Evolutionary conservation across 2,797 vertebrate species (phyloP).

Genomic region (Alca torda): DNA sequence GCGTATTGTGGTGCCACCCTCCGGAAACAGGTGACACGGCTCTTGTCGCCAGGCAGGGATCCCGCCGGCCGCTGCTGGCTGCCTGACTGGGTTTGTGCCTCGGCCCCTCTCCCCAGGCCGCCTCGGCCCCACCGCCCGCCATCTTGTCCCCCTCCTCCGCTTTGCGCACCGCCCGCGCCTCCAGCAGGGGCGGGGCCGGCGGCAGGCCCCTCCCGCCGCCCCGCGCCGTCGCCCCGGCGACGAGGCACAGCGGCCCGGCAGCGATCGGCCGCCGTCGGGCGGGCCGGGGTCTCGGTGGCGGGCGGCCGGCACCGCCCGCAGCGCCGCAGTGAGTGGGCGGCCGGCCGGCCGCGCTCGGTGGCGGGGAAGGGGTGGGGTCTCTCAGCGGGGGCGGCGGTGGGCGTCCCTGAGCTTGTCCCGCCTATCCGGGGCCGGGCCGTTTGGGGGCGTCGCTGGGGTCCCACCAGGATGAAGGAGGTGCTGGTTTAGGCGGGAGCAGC

Average conservation of each 20-base stretch:
- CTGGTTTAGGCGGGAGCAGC: not conserved
- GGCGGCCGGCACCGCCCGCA: not conserved
- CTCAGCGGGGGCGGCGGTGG: not conserved
- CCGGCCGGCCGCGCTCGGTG: not conserved
- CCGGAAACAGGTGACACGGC: not conserved
- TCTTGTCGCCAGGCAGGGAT: rapidly evolving
- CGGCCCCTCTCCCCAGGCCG: not conserved
- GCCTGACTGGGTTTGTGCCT: not conserved
- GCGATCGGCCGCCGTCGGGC: not conserved
- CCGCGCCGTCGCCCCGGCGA: constrained; percentile 3
- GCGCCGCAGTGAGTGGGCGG: not conserved
- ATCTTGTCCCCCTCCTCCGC: not conserved
- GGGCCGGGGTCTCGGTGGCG: not conserved
- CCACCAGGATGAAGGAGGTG: not conserved
- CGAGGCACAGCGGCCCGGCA: not conserved
- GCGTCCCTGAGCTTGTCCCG: not conserved
- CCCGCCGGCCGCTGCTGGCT: rapidly evolving
- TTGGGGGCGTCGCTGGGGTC: not conserved
- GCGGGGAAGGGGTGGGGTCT: not conserved
- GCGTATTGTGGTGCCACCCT: rapidly evolving
- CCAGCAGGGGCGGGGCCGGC: not conserved
- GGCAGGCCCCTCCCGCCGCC: not conserved
- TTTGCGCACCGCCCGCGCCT: too few relatives aligned
- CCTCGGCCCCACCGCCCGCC: not conserved
- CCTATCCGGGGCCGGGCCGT: not conserved